Evolutionary conservation across 2,888 invertebrate genomes (phyloP), one percentile per base, ranked within the genome.

Genomic region (Odontothrips loti): DNA sequence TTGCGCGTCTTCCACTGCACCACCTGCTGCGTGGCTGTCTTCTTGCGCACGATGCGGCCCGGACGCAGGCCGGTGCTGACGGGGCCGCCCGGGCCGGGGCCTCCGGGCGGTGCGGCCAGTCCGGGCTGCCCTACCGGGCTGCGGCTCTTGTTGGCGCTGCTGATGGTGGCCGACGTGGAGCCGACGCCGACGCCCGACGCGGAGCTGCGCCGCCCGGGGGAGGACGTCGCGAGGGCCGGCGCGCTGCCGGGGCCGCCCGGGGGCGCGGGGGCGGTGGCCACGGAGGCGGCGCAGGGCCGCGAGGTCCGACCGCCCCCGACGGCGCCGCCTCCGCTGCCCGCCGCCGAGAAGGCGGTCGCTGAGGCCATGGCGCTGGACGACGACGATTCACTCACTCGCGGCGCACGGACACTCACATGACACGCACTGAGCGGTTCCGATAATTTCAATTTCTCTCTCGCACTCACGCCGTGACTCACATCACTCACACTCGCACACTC

Each of bases 1-100:
- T 89, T 88, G 80, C 87, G 86, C 84, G 88, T 88, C 84, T 88
- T 88, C 89, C 89, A 89, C 84, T 88, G 88, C 12, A 89, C 88
- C 80, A 84, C 83, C 80, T 84, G 84, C 51, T 84, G 80, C 80
- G 83, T 84, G 58, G 83, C 27, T 1, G 68, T 75, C 68, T 75
- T 75, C 68, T 75, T 75, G 68, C 68, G 68, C 68, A 75, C 68
- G 68, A 75, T 75, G 23, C 68, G 23, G 68, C 68, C 68, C 27
- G 68, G 68, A 11, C 68, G 68, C 68, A 75, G 68, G 23, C 68
- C 68, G 23, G 68, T 75, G 68, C 68, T 75, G 23, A 75, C 68
- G 23, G 68, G 9, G 11, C 23, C 23, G 68, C 68, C 15, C n/a
- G n/a, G n/a, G 58, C 11, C 15, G 68, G 68, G 8, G 27, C 27